Evolutionary conservation across 2,888 invertebrate genomes (phyloP), one percentile per base, ranked within the genome.

Genomic region (Drosophila acutilabella): DNA sequence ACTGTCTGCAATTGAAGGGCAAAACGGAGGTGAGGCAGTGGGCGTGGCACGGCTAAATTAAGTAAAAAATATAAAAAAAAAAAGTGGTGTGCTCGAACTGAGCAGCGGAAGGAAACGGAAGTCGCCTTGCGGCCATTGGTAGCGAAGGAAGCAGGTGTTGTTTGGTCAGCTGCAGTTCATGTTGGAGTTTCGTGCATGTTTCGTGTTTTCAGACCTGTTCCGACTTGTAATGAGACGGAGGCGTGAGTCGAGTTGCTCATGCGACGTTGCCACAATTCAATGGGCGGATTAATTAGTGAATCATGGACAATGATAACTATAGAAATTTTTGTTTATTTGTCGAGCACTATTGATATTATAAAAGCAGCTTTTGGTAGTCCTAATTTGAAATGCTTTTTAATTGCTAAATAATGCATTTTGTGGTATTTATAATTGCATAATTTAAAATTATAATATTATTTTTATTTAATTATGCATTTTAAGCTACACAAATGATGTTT

Each of bases 61-160:
- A 83, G 83, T 88, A 73, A 77, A 74, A 42, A 50, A 16, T n/a
- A 2, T n/a, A 23, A 44, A 71, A 66, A 68, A 60, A 23, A 48
- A 71, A 64, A 62, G 57, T 44, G 56, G 54, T 62, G 67, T 33
- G 68, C 66, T 33, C 58, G 54, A 65, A 56, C 3, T 65, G 65
- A 79, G 52, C 70, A 76, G 60, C 85, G 68, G 85, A 82, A 82
- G 82, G 82, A 88, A 88, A 60, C 80, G 82, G 85, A 88, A 85
- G 82, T 82, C 74, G 71, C 79, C 82, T 71, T 81, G 88, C 85
- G 82, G 82, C 88, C 88, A 86, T 73, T 69, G 80, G 53, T 65
- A 76, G 51, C 50, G 14, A 67, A n/a, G 16, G 23, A 18, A 33
- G 26, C 67, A 77, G 73, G 78, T 78, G 80, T 78, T 75, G 82